Percentiles rank a stretch among this genome's conserved stretches.
Evolutionary conservation across 2,797 vertebrate genomes (phyloP).

Genomic region (Enteromius thamalakanensis): DNA sequence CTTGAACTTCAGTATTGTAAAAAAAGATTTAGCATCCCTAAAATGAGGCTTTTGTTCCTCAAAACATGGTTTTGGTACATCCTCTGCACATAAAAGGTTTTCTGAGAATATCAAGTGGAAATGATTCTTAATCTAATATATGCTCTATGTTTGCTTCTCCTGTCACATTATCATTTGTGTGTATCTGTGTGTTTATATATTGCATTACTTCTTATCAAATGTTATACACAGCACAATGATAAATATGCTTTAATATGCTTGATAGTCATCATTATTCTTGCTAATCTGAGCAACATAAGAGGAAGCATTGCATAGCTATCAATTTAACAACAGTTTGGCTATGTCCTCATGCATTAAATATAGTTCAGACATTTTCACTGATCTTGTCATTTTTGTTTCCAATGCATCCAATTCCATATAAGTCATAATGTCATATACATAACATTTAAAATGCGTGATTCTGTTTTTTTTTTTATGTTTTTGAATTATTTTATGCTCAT

Average conservation of each 20-base stretch:
- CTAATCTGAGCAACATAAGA: not conserved
- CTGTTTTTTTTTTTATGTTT: not conserved
- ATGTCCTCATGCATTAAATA: not conserved
- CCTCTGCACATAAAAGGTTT: constrained; percentile 3
- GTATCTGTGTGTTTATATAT: not conserved
- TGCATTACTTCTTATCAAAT: not conserved
- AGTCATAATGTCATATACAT: not conserved
- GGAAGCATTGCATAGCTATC: not conserved
- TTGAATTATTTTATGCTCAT: not conserved
- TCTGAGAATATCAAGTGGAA: not conserved
- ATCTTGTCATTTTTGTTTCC: too few relatives aligned
- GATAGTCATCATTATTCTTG: not conserved
- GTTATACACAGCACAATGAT: not conserved
- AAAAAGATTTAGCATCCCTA: not conserved
- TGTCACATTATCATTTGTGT: not conserved
- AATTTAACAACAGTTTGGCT: not conserved
- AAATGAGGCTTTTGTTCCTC: not conserved
- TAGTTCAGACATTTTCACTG: not conserved
- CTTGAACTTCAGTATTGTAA: too few relatives aligned
- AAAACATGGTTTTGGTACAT: not conserved
- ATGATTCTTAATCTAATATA: constrained; percentile 12
- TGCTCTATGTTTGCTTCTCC: not conserved
- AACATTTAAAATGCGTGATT: not conserved
- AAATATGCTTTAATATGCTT: not conserved
- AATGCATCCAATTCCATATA: not conserved